Base-by-base conservation (phyloP, 2,113 vertebrate genomes). In the Bambusicola thoracicus region DNA sequence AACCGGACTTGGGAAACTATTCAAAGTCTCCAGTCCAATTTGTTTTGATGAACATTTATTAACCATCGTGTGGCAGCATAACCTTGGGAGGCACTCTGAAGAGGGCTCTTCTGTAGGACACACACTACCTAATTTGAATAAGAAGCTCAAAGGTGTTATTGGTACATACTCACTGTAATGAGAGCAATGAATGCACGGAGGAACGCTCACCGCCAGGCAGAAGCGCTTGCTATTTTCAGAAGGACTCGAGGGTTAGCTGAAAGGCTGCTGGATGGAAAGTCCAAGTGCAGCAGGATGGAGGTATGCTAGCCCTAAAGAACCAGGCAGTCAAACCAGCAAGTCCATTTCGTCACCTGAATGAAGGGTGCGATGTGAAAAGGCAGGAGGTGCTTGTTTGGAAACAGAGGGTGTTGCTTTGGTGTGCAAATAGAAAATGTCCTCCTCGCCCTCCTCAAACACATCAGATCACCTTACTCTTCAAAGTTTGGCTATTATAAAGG, bases 71-170 rank as follows among this genome's bases (percentile, higher is more conserved):
- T 19, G 79, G 63, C 85, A 89, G 65, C 51, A 32, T 18, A 91
- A 93, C 56, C 48, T 68, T 63, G 46, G 61, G 83, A 80, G 61
- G 56, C 24, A 67, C 36, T 86, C 68, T 58, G 68, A 74, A 87
- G 49, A 76, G 18, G 43, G 66, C 15, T 77, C 58, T 69, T 63
- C 82, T 83, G 36, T 43, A 72, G 56, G 85, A 94, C 61, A 90
- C 11, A 15, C 79, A 25, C 56, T 46, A 56, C 40, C 34, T 75
- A 51, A 70, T 92, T 85, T 87, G 78, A 55, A 11, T 46, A 78
- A 87, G 48, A 41, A 43, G 82, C 87, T 87, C 89, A 92, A 92
- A 94, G 49, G 72, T 81, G 76, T 87, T 90, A 77, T 8, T 88
- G 80, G 86, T 76, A 93, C 65, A 88, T 18, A 34, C 67, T 87